Conservation (phyloP, 2,113 vertebrate species). For the Hippocampus comes region DNA sequence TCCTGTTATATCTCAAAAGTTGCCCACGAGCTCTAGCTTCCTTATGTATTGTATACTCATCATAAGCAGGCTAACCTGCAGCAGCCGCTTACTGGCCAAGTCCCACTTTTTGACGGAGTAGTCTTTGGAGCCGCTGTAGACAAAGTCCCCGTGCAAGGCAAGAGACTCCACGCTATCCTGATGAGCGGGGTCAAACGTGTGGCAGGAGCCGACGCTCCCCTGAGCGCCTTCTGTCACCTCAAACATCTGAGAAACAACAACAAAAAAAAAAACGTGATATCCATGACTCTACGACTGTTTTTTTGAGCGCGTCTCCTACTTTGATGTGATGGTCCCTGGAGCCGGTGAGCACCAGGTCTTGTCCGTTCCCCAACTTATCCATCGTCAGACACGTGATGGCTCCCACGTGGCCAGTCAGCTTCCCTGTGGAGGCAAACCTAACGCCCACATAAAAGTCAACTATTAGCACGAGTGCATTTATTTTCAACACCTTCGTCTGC, state of each 20-base stretch:
- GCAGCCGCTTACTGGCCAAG: constrained; percentile 81
- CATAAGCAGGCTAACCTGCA: constrained; percentile 74
- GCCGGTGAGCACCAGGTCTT: constrained; percentile 95
- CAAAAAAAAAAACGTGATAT: too few species aligned
- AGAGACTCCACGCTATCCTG: constrained; percentile 90
- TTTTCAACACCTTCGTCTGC: too few species aligned
- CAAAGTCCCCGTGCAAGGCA: constrained; percentile 78
- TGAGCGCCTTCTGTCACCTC: constrained; percentile 90
- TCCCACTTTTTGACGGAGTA: constrained; percentile 95
- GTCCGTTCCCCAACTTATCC: constrained; percentile 81
- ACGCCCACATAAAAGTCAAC: neutral
- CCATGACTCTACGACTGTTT: too few species aligned
- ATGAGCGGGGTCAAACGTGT: constrained; percentile 87
- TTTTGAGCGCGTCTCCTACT: constrained; percentile 61
- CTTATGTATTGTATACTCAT: too few species aligned
- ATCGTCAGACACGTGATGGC: constrained; percentile 93
- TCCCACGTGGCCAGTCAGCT: constrained; percentile 89
- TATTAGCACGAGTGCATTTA: neutral
- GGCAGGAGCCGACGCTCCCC: constrained; percentile 82
- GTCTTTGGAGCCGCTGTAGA: constrained; percentile 91
- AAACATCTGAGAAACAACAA: constrained; percentile 79
- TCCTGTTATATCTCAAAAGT: too few species aligned
- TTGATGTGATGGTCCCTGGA: constrained; percentile 95
- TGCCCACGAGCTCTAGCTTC: too few species aligned
- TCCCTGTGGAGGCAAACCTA: constrained; percentile 95